phyloP scores from a whole-genome alignment of 2,797 vertebrate genomes.

The Novumbra hubbsi region DNA sequence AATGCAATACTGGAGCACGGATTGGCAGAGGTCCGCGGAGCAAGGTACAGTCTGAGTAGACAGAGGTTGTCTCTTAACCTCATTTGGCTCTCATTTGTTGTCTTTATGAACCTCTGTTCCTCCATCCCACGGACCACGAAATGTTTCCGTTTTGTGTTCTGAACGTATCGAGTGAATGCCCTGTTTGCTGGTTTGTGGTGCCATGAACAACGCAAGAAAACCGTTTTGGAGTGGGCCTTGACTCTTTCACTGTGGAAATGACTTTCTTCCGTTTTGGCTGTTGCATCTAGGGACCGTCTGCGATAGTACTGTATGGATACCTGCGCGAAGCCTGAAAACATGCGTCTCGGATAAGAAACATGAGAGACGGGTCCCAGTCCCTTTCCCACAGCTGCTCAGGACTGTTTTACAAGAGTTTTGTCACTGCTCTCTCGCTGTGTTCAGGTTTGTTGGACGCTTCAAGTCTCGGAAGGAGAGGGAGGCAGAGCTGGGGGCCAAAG shows the following conservation, averaged over 20 bases:
- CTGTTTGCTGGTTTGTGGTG: conserved; percentile 47
- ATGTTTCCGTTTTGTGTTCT: conserved; percentile 51
- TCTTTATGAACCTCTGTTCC: conserved; percentile 65
- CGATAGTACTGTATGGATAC: conserved; percentile 26
- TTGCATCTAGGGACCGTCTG: conserved; percentile 40
- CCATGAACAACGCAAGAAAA: conserved; percentile 42
- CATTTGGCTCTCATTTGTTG: conserved; percentile 66
- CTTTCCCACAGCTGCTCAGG: conserved; percentile 24
- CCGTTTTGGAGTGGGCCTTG: conserved; percentile 37
- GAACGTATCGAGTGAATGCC: conserved; percentile 55
- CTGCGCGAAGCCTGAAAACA: conserved; percentile 24
- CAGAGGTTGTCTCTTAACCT: conserved; percentile 53
- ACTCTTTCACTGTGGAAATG: background rate
- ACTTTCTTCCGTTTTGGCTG: conserved; percentile 14
- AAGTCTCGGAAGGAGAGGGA: conserved; percentile 97
- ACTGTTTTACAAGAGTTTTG: conserved; percentile 53
- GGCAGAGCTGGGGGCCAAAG: conserved; percentile 95
- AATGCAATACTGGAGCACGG: conserved; percentile 73
- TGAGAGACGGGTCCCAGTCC: conserved; percentile 36
- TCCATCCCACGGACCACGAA: conserved; percentile 63
- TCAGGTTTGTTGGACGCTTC: conserved; percentile 96
- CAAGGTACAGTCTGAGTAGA: conserved; percentile 59
- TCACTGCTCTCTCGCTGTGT: conserved; percentile 34
- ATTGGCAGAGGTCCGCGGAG: conserved; percentile 70
- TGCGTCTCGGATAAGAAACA: conserved; percentile 37